Conservation (phyloP, 2,797 vertebrate species). For the Clamator glandarius region DNA sequence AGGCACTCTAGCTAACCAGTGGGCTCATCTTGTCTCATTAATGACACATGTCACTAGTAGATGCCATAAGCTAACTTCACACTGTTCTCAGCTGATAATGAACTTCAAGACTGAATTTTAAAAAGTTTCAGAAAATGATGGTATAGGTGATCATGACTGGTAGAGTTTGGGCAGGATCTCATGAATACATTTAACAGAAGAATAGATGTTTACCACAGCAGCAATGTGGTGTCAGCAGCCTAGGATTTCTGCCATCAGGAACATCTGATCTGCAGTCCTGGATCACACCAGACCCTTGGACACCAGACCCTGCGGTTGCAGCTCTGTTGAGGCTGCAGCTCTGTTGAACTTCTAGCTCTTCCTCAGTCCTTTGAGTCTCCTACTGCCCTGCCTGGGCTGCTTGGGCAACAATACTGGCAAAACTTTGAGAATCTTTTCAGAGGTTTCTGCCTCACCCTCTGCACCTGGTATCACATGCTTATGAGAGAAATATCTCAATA, state of each 20-base stretch:
- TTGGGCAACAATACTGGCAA: neutral
- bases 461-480: neutral
- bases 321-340: neutral
- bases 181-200: neutral
- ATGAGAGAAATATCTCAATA: neutral
- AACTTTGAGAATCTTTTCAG: neutral
- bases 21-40: rapidly evolving
- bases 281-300: neutral
- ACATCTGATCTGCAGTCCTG: neutral
- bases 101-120: neutral
- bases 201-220: neutral
- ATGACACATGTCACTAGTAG: neutral
- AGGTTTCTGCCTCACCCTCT: neutral
- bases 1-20: neutral
- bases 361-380: neutral
- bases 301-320: neutral
- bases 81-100: neutral
- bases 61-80: neutral
- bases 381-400: neutral
- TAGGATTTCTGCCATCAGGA: neutral
- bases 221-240: neutral
- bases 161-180: neutral
- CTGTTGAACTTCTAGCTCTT: neutral
- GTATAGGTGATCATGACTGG: no score
- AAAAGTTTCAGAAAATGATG: neutral